These are phyloP conservation scores for Vollenhovia emeryi DNA, from an alignment of 1,140 invertebrate species.

Conservation along the genomic window DNA sequence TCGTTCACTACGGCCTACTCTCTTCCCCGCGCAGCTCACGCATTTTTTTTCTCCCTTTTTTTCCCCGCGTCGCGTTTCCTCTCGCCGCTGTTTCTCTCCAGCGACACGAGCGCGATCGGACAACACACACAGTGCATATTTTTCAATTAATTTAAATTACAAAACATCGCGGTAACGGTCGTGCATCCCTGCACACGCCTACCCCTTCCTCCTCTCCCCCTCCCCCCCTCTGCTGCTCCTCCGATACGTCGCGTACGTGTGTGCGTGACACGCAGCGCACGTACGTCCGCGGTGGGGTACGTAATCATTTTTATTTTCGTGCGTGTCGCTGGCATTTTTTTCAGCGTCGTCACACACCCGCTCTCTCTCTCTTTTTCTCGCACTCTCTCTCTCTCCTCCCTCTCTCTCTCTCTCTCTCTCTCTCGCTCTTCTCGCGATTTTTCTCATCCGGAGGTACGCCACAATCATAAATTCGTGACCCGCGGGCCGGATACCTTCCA, in stretches of 20 bases:
- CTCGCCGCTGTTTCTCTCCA: conserved; percentile 57
- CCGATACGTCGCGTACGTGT: conserved; percentile 61
- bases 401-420: neutral
- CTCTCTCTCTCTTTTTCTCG: neutral
- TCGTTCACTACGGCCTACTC: conserved; percentile 19
- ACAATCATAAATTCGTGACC: conserved; percentile 64
- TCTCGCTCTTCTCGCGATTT: conserved; percentile 35
- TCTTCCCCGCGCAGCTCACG: conserved; percentile 4
- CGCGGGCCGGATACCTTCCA: conserved; percentile 52
- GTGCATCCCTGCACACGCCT: conserved; percentile 61
- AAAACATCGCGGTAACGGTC: conserved; percentile 82
- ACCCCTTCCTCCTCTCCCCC: neutral
- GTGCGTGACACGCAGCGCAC: conserved; percentile 62
- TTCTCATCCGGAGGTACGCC: conserved; percentile 46
- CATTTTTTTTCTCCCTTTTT: conserved; percentile 33
- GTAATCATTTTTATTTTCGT: conserved; percentile 81
- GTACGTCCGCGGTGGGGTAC: conserved; percentile 68
- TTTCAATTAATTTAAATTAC: conserved; percentile 85
- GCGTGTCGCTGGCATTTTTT: conserved; percentile 74
- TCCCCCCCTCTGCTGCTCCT: neutral
- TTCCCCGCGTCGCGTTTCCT: conserved; percentile 52
- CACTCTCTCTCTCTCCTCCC: neutral
- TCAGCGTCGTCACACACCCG: conserved; percentile 39
- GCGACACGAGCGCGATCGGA: conserved; percentile 77
- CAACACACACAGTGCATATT: conserved; percentile 83